These are phyloP conservation scores for Linnaemya tessellans DNA, from an alignment of 2,888 invertebrate genomes.

Conservation along the genomic window DNA sequence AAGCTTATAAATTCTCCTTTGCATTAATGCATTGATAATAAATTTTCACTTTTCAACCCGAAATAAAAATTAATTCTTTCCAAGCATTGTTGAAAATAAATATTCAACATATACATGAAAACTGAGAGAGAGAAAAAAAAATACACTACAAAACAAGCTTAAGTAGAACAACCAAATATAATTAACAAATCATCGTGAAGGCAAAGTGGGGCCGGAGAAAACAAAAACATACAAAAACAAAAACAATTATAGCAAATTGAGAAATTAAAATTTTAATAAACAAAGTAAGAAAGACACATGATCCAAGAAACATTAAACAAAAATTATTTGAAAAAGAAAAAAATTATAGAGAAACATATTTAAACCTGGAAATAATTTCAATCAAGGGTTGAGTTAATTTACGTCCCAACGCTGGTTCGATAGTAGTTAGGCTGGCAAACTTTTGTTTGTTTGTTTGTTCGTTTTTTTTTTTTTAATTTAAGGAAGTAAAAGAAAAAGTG, in stretches of 20 bases:
- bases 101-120: no score
- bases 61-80: slow-evolving; percentile 26
- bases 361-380: slow-evolving; percentile 96
- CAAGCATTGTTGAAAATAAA: slow-evolving; percentile 30
- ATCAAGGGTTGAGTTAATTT: slow-evolving; percentile 95
- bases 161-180: slow-evolving; percentile 45
- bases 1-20: background rate
- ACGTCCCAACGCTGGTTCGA: slow-evolving; percentile 93
- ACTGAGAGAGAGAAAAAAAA: slow-evolving; percentile 23
- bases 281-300: slow-evolving; percentile 60
- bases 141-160: slow-evolving; percentile 68
- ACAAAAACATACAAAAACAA: slow-evolving; percentile 42
- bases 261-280: slow-evolving; percentile 52
- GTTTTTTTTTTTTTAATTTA: slow-evolving; percentile 47
- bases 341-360: slow-evolving; percentile 73
- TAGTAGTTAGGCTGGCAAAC: slow-evolving; percentile 94
- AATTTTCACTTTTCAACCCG: background rate
- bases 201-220: slow-evolving; percentile 61
- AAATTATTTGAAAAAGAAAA: slow-evolving; percentile 48
- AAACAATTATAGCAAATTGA: slow-evolving; percentile 62
- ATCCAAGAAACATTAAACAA: slow-evolving; percentile 60
- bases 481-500: slow-evolving; percentile 62
- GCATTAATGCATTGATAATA: background rate
- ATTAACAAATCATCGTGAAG: slow-evolving; percentile 55
- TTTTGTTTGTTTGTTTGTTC: slow-evolving; percentile 83